Evolutionary conservation across 2,797 vertebrate genomes (phyloP), one percentile per base, ranked within the genome.

Genomic region (Hoplostethus mediterraneus): DNA sequence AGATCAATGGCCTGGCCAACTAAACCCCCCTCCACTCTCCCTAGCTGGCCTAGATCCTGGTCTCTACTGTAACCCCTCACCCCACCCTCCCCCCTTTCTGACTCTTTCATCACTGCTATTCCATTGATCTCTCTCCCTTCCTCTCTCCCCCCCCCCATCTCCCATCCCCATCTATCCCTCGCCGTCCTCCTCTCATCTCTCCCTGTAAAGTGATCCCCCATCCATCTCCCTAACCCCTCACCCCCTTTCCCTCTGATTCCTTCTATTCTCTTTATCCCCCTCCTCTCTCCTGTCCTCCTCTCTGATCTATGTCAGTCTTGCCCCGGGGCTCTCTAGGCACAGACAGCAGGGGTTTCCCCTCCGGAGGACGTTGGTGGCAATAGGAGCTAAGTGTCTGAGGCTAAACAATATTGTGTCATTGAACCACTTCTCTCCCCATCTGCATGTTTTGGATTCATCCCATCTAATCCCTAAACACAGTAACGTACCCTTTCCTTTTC

Each of bases 291-390:
- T 31, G 47, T 49, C 36, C 56, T 59, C 62, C 36, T 59, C 72
- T 74, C 71, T 68, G 69, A 89, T 84, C 79, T 67, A 33, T 82
- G 78, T 83, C 81, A 87, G 82, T 59, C 5, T 17, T 55, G 76
- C 74, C 88, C 84, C 1, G 40, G 28, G 83, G 86, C 82, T 47
- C 79, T 81, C 36, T 9, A 52, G 72, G 65, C 81, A 56, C 74
- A 31, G 62, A 52, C 68, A 81, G 79, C 65, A 36, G 81, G 80
- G 81, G 71, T 81, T 62, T 28, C 67, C 71, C 68, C 79, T 64
- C 67, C 66, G 71, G 73, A 75, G 64, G 77, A 63, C 62, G 77
- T 57, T 60, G n/a, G 73, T 73, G 77, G 38, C 42, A 14, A 71
- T 28, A 59, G 53, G 45, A 56, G 73, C n/a, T 0, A 25, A 79